Evolutionary conservation across 2,113 vertebrate genomes (phyloP).

Genomic region (Ictidomys tridecemlineatus): DNA sequence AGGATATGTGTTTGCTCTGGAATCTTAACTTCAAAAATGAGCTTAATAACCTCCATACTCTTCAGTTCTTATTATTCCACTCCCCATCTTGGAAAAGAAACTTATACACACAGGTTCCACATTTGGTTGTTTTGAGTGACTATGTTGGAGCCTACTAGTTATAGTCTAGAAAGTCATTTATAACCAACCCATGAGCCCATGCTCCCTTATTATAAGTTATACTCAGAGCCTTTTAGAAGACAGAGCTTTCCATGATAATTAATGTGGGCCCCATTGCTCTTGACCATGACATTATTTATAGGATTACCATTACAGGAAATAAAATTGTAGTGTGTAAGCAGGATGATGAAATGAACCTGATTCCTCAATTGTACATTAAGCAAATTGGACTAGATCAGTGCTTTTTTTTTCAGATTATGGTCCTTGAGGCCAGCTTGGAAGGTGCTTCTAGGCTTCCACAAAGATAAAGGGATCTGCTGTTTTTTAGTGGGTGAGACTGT

Average conservation of each 20-base stretch:
- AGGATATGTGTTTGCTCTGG: not conserved
- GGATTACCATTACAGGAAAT: not conserved
- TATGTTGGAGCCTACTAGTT: not conserved
- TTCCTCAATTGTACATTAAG: constrained; percentile 17
- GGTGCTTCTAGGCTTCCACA: not conserved
- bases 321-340: not conserved
- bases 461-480: not conserved
- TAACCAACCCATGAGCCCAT: not conserved
- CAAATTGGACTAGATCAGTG: not conserved
- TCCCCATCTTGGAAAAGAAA: constrained; percentile 2
- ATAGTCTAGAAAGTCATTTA: not conserved
- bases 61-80: not conserved
- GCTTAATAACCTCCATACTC: not conserved
- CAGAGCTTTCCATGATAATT: not conserved
- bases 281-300: not conserved
- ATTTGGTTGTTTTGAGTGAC: not conserved
- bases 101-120: not conserved
- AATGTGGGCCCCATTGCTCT: not conserved
- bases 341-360: constrained; percentile 63
- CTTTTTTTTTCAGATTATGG: not conserved
- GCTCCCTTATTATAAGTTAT: constrained; percentile 26
- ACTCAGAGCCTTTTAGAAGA: not conserved
- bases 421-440: not conserved
- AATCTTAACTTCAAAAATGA: constrained; percentile 9
- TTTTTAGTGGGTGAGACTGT: not conserved